Base-by-base conservation (phyloP, 2,888 invertebrate genomes). In the Aphodius sticticus region DNA sequence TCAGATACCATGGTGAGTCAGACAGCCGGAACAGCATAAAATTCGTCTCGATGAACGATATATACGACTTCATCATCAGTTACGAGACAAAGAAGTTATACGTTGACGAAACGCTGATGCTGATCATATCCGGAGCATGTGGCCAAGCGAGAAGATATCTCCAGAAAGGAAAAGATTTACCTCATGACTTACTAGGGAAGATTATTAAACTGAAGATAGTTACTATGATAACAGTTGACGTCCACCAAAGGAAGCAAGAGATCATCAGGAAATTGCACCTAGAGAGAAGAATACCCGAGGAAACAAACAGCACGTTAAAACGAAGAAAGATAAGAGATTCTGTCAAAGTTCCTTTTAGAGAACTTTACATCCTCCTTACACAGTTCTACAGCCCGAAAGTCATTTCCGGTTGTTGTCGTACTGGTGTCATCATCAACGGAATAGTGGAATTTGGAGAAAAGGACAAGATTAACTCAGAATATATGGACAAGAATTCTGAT, bases 11-110 rank as follows among this genome's bases (percentile, higher is more conserved):
- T 37, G 77, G 76, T 70, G 79, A 79, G 16, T 77, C 79, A 4
- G 72, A 72, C 12, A 14, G 71, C 36, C 71, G 9, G 36, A 71
- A 76, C 16, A 72, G 71, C n/a, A 53, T 79, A 70, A 79, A 79
- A 77, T 79, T 79, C 16, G 36, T 79, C 6, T 79, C 79, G 9
- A 37, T 79, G 16, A 79, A 79, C 36, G 79, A 79, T 36, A 15
- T 79, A 6, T 79, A 79, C 69, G 79, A 79, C 69, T 79, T 79
- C 36, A 77, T 79, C 53, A 79, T 79, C 53, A 79, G 79, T 77
- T 79, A 79, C n/a, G 77, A 79, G 37, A 79, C 71, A 6, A 79
- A 79, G 53, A 72, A 76, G 15, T 70, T 79, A n/a, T 76, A 76
- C 69, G 77, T 79, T 12, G 76, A 79, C 16, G 79, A 77, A 37